Base-by-base conservation (phyloP, 2,888 invertebrate genomes). In the Diadegma fenestrale region DNA sequence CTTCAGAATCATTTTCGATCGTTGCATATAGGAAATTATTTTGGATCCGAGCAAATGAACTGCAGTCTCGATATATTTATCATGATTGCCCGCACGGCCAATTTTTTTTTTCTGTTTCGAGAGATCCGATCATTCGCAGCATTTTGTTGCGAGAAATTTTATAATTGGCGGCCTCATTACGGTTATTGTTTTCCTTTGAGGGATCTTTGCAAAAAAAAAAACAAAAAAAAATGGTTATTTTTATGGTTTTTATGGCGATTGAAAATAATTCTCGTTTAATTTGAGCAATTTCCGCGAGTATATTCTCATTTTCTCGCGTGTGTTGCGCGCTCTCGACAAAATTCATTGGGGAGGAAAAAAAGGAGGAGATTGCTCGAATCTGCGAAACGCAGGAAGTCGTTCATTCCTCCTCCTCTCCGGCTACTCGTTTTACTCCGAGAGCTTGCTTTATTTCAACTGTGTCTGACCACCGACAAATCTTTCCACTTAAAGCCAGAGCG, bases 351-450 rank as follows among this genome's bases (percentile, higher is more conserved):
- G 17, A 22, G 41, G 19, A 48, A 41, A 48, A n/a, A 75, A 72
- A 51, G n/a, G 63, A 30, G 3, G 51, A 78, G 37, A 79, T 66
- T 41, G 17, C 58, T 72, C 64, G 73, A 58, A 72, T 80, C 66
- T 77, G 66, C 77, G 66, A 51, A 72, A 58, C 75, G 61, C 72
- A 77, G 80, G 72, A 77, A 80, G 80, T 77, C 66, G 66, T 80
- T 80, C 75, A 51, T 83, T 83, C 63, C 69, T 69, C 66, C 79
- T 83, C 63, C 69, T 69, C 66, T 72, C 64, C 61, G 51, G 80
- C 64, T 68, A 68, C 84, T 84, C 72, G 61, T 58, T 33, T 80
- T 77, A 80, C 77, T 41, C 66, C 8, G 14, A 43, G 48, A 68
- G 48, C 51, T 41, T 41, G 45, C 45, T 71, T 48, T 77, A n/a